A percentile compares a stretch with the other conserved stretches of the same genome.
These are phyloP conservation scores for Alectoris magna DNA, from an alignment of 2,797 vertebrate genomes.

Conservation along the genomic window DNA sequence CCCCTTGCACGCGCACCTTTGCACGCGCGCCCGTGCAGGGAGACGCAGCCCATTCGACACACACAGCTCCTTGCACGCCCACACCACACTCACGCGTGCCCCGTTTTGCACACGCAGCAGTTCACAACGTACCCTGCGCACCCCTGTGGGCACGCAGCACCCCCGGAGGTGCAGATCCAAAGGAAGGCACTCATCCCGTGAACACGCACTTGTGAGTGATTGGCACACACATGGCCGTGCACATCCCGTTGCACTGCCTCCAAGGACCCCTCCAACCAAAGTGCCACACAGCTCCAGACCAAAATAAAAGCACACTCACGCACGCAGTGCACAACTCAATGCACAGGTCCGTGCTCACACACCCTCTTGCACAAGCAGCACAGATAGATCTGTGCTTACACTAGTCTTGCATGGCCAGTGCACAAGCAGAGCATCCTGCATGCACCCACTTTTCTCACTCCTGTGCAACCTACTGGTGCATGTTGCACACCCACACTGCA, in stretches of 20 bases:
- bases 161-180: not conserved
- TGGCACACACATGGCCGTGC: not conserved
- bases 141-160: not conserved
- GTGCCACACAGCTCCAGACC: rapidly evolving
- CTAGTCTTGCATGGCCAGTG: rapidly evolving
- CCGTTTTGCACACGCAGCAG: rapidly evolving
- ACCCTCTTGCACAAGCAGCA: no score
- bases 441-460: not conserved
- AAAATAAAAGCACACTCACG: rapidly evolving
- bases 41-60: not conserved
- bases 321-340: no score
- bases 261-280: rapidly evolving
- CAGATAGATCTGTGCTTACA: rapidly evolving
- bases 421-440: rapidly evolving
- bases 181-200: rapidly evolving
- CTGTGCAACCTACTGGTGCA: rapidly evolving
- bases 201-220: rapidly evolving
- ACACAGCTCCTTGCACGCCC: rapidly evolving
- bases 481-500: not conserved
- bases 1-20: not conserved
- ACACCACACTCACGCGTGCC: rapidly evolving
- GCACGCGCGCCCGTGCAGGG: not conserved
- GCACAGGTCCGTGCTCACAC: not conserved
- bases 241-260: rapidly evolving
- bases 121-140: not conserved